Percentiles rank a stretch among this genome's conserved stretches.
phyloP scores from a whole-genome alignment of 2,797 vertebrate genomes.

The Jordanella pulchra region DNA sequence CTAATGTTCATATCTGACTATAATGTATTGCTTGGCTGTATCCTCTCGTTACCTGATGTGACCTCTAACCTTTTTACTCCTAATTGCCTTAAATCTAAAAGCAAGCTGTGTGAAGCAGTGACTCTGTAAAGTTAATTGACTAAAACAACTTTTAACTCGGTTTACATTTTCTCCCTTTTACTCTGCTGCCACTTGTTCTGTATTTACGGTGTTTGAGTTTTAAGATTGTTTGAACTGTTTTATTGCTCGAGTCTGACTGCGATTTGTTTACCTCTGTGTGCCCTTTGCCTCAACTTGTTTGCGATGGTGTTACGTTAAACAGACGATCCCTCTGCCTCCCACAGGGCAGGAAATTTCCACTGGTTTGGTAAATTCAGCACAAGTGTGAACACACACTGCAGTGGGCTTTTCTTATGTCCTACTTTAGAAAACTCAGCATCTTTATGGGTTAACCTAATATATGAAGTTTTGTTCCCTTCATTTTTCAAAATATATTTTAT shows the following conservation, averaged over 20 bases:
- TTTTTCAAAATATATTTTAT: neutral
- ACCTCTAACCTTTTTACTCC: slow-evolving; percentile 33
- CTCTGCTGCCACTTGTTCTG: neutral
- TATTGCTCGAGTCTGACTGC: slow-evolving; percentile 12
- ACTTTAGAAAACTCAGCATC: neutral
- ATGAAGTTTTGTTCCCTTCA: neutral
- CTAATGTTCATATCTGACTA: neutral
- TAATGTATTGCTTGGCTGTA: neutral
- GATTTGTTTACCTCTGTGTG: slow-evolving; percentile 27
- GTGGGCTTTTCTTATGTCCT: neutral
- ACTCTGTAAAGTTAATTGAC: neutral
- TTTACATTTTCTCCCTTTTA: neutral
- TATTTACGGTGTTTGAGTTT: neutral
- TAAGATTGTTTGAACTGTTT: slow-evolving; percentile 40
- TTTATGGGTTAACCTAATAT: neutral
- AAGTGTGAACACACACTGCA: slow-evolving; percentile 10
- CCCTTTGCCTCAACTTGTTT: slow-evolving; percentile 16
- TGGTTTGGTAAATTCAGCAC: slow-evolving; percentile 36
- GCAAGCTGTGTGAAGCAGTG: neutral
- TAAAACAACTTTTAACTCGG: slow-evolving; percentile 1
- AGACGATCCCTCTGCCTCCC: slow-evolving; percentile 9
- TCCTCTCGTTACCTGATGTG: neutral
- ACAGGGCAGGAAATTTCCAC: slow-evolving; percentile 7
- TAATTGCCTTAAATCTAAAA: slow-evolving; percentile 1
- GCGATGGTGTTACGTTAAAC: slow-evolving; percentile 31